phyloP scores from a whole-genome alignment of 2,113 vertebrate genomes.

The Copsychus sechellarum region DNA sequence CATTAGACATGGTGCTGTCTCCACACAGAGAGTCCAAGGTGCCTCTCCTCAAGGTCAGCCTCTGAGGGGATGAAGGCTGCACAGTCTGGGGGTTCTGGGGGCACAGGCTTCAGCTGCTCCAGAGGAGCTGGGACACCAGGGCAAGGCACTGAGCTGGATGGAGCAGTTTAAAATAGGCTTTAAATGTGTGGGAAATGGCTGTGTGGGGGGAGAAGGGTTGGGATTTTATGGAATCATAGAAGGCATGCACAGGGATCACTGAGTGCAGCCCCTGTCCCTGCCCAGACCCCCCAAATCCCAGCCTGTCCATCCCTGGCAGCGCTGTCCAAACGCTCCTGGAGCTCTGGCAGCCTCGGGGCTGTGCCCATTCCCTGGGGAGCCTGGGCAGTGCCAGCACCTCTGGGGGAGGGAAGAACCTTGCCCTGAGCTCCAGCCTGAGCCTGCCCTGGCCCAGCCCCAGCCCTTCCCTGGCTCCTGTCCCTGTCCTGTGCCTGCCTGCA shows the following conservation, averaged over 20 bases:
- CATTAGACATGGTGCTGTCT: not conserved
- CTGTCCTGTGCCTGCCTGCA: not conserved
- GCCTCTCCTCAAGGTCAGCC: slow-evolving; percentile 41
- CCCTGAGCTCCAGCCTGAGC: not conserved
- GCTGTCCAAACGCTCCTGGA: not conserved
- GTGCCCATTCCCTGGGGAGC: too few relatives aligned
- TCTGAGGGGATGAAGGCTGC: not conserved
- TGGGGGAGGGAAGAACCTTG: not conserved
- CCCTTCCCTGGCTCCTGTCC: not conserved
- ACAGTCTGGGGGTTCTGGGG: not conserved
- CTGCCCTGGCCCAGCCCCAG: not conserved
- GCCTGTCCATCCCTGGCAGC: not conserved
- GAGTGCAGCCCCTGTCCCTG: rapidly evolving
- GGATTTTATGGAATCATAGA: not conserved
- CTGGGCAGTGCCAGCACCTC: not conserved
- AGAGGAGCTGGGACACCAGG: not conserved
- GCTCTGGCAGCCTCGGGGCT: too few relatives aligned
- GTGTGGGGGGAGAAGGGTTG: not conserved
- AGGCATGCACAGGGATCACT: rapidly evolving
- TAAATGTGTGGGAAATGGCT: not conserved
- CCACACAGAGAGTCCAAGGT: slow-evolving; percentile 8
- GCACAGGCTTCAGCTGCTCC: not conserved
- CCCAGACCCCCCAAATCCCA: not conserved
- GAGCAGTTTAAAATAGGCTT: not conserved
- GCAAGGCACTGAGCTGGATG: not conserved